Evolutionary conservation across 2,797 vertebrate genomes (phyloP).

Genomic region (Pogoniulus pusillus): DNA sequence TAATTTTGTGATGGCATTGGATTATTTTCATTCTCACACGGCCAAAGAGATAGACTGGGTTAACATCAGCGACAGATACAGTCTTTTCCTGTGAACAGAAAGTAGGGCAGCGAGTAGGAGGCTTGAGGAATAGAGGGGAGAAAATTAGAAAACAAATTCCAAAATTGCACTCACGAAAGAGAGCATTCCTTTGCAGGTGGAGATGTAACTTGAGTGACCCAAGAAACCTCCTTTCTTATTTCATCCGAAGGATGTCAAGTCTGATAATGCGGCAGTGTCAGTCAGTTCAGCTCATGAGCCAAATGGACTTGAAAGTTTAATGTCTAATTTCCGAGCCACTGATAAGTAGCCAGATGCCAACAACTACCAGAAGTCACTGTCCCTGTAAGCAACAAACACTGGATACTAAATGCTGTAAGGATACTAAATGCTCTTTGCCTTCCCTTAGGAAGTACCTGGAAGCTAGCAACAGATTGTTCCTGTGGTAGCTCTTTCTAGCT

Average conservation of each 20-base stretch:
- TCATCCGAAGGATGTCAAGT: not conserved
- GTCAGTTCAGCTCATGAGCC: not conserved
- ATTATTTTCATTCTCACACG: conserved; percentile 26
- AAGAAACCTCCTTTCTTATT: not conserved
- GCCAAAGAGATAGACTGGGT: not conserved
- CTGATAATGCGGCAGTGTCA: not conserved
- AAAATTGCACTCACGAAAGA: not conserved
- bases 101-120: not conserved
- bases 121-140: not conserved
- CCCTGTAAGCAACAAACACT: not conserved
- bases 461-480: not conserved
- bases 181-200: not conserved
- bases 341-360: not conserved
- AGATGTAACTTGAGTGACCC: not conserved
- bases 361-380: not conserved
- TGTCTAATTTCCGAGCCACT: not conserved
- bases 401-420: not conserved
- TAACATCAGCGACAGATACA: not conserved
- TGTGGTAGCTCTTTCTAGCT: not conserved
- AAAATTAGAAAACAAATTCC: not conserved
- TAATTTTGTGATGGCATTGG: conserved; percentile 15
- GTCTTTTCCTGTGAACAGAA: not conserved
- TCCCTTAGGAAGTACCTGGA: not conserved
- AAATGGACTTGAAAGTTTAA: not conserved
- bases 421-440: not conserved